Percentiles rank a stretch among this genome's conserved stretches.
Conservation (phyloP, 1,140 invertebrate species). For the Pollicipes pollicipes region DNA sequence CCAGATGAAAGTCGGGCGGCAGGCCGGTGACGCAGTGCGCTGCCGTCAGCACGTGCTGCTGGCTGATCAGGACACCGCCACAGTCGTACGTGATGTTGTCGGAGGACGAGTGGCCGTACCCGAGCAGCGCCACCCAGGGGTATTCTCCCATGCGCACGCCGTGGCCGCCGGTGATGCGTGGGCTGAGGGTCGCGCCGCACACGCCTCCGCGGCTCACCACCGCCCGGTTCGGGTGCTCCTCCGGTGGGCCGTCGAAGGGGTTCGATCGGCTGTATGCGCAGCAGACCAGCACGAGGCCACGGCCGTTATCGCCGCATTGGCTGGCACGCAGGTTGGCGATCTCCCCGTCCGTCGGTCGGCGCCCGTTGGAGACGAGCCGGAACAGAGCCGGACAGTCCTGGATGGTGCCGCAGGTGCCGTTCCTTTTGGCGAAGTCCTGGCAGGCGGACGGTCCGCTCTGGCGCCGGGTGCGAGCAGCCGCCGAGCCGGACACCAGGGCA, state of each 20-base stretch:
- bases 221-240: background rate
- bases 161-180: background rate
- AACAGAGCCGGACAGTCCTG: background rate
- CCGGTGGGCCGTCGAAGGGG: background rate
- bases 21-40: constrained; percentile 29
- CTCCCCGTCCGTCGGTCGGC: background rate
- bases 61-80: constrained; percentile 30
- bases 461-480: background rate
- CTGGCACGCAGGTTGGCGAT: background rate
- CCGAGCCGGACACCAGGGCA: background rate
- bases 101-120: background rate
- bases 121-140: background rate
- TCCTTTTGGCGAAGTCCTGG: background rate
- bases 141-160: background rate
- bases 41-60: constrained; percentile 29
- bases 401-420: background rate
- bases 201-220: background rate
- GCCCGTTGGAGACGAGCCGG: background rate
- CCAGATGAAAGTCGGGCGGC: background rate
- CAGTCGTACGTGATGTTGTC: constrained; percentile 20
- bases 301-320: background rate
- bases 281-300: background rate
- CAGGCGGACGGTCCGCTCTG: background rate
- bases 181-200: background rate
- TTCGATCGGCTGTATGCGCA: background rate